Conservation (phyloP, 2,888 invertebrate species). For the Nemotelus nigrinus region DNA sequence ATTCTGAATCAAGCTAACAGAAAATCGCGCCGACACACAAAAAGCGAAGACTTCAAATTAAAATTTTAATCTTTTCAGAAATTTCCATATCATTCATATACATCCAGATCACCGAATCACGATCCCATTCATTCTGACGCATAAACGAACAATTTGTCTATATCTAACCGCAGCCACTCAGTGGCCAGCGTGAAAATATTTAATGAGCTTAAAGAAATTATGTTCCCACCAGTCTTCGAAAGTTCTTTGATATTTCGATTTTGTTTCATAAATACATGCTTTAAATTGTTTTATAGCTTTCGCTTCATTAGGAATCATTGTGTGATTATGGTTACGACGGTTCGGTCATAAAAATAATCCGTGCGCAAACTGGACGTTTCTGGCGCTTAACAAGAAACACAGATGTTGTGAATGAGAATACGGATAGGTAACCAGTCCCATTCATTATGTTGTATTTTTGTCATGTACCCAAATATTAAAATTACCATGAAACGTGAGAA, state of each 20-base stretch:
- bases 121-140: not conserved
- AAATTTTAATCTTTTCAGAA: not conserved
- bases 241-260: conserved; percentile 7
- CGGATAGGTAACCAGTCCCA: too few relatives aligned
- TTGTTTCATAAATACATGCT: conserved; percentile 11
- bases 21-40: not conserved
- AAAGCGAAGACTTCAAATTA: conserved; percentile 1
- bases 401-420: too few relatives aligned
- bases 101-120: not conserved
- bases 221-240: conserved; percentile 1
- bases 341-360: not conserved
- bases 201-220: conserved; percentile 7
- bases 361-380: not conserved
- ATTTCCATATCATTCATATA: too few relatives aligned
- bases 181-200: conserved; percentile 14
- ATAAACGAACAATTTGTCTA: not conserved
- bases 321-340: not conserved
- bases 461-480: too few relatives aligned
- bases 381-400: not conserved
- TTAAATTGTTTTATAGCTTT: conserved; percentile 20
- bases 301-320: not conserved
- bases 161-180: not conserved
- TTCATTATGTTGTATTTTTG: too few relatives aligned
- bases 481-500: too few relatives aligned
- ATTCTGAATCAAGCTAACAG: not conserved